Base-by-base conservation (phyloP, 1,140 invertebrate species). In the Acromyrmex heyeri region DNA sequence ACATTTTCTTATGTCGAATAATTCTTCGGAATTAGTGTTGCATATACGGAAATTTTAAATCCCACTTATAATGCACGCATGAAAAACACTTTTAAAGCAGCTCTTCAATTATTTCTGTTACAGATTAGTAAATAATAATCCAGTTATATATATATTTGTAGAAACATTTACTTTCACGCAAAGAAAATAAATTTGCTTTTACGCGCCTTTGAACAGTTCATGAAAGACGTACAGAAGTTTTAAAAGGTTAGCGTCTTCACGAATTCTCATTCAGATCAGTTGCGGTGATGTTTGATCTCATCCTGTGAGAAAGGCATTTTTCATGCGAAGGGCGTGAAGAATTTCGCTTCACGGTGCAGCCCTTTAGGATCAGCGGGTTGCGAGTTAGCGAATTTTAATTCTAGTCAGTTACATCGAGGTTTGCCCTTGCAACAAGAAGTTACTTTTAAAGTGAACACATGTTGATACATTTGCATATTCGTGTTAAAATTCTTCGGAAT, bases 361-460 rank as follows among this genome's bases (percentile, higher is more conserved):
- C 69, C 44, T 75, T 75, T 57, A 69, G 55, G 79, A 83, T 61
- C 34, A 18, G 34, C 79, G 38, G 55, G 79, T 73, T 75, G 69
- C 38, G 38, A n/a, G 55, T 75, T 83, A 61, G 69, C 79, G 79
- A 75, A 75, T 83, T 83, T 83, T 83, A 83, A 83, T 83, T 83
- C 69, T 53, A 38, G 38, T 75, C n/a, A 48, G 69, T 83, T 75
- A 73, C 69, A 50, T 12, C 24, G 67, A 72, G 78, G 14, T 83
- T 73, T 83, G 67, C 55, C 38, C 67, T 59, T 73, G 79, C 57
- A 75, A 83, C 69, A 55, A 61, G 55, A 75, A 83, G 69, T 83
- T 61, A 50, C 67, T 67, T 82, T 73, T 73, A 55, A 79, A 34
- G 76, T 65, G 44, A 73, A 73, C 21, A 59, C 44, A 69, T 61